Evolutionary conservation across 2,113 vertebrate species (phyloP).

Genomic region (Odocoileus hemionus): DNA sequence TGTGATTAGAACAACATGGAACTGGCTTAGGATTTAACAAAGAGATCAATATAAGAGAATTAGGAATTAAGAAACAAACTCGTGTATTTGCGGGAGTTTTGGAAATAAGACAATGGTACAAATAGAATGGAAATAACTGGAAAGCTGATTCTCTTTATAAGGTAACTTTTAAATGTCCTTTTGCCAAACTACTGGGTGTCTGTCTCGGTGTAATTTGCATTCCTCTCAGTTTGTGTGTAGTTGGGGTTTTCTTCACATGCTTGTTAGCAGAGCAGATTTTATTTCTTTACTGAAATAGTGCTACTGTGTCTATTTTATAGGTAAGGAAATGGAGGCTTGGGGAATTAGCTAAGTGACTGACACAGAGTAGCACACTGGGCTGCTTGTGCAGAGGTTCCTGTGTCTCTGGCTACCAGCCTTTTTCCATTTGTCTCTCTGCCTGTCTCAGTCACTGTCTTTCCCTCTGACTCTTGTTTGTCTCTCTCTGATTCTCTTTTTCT

Average conservation of each 20-base stretch:
- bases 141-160: not conserved
- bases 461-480: not conserved
- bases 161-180: not conserved
- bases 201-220: not conserved
- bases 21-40: not conserved
- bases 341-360: not conserved
- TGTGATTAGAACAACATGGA: not conserved
- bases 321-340: not conserved
- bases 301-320: not conserved
- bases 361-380: not conserved
- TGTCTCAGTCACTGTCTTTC: not conserved
- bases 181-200: not conserved
- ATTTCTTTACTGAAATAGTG: not conserved
- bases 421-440: not conserved
- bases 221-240: not conserved
- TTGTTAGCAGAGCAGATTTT: not conserved
- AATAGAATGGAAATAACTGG: not conserved
- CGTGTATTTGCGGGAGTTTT: not conserved
- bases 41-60: not conserved
- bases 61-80: not conserved
- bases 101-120: not conserved
- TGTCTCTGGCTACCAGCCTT: not conserved
- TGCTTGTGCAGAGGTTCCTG: not conserved
- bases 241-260: not conserved
- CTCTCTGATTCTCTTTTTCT: not conserved